Conservation (phyloP, 1,140 invertebrate species). For the Polypedilum pembai region DNA sequence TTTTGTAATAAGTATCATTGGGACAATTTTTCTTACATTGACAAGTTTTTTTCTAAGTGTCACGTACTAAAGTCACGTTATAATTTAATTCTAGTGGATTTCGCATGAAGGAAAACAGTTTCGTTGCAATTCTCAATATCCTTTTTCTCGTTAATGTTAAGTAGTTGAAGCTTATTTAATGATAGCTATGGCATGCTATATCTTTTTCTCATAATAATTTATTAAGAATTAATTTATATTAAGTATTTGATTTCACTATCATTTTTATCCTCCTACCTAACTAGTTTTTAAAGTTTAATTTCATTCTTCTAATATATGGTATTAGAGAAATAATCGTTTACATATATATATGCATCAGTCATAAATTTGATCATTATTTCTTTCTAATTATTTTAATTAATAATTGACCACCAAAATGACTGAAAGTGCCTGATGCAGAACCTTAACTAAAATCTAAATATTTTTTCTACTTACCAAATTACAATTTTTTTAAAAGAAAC, state of each 20-base stretch:
- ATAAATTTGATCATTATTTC: not conserved
- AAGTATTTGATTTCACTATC: no score
- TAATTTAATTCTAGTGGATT: no score
- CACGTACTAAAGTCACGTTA: no score
- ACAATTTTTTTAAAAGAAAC: not conserved
- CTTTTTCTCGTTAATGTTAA: not conserved
- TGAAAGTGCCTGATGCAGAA: slow-evolving; percentile 20
- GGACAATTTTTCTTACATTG: no score
- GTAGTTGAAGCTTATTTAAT: slow-evolving; percentile 6
- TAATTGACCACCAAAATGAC: slow-evolving; percentile 44
- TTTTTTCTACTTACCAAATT: not conserved
- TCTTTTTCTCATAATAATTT: not conserved
- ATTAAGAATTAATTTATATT: no score
- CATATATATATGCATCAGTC: not conserved
- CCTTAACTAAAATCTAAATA: not conserved
- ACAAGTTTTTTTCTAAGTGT: no score
- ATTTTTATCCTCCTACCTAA: no score
- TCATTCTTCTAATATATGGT: no score
- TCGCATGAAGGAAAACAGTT: not conserved
- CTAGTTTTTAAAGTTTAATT: no score
- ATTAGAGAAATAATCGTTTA: no score
- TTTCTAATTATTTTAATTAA: not conserved
- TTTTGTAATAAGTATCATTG: not conserved
- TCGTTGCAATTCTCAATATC: slow-evolving; percentile 11
- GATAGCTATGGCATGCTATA: not conserved